Evolutionary conservation across 2,797 vertebrate genomes (phyloP).

Genomic region (Yasuhikotakia modesta): DNA sequence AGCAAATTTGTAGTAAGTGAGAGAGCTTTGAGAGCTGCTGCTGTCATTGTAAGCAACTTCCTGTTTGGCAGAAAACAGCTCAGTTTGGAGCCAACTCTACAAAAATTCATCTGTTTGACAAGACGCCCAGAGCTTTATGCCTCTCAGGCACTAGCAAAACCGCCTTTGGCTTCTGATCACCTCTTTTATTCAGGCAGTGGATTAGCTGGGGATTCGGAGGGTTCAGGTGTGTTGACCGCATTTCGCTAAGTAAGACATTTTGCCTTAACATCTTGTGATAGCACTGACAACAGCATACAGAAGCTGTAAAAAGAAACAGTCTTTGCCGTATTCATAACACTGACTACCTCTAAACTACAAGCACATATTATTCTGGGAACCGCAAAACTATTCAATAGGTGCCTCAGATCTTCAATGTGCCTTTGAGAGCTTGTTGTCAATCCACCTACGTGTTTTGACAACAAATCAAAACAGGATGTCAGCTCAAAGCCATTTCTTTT

Average conservation of each 20-base stretch:
- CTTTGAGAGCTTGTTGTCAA: background rate
- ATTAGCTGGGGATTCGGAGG: slow-evolving; percentile 24
- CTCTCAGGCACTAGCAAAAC: slow-evolving; percentile 40
- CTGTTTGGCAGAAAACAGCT: slow-evolving; percentile 53
- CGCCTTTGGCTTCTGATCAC: slow-evolving; percentile 22
- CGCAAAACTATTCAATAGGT: background rate
- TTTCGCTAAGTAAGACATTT: slow-evolving; percentile 23
- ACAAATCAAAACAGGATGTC: slow-evolving; percentile 9
- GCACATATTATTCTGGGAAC: too few relatives aligned
- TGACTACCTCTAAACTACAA: background rate
- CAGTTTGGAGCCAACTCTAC: slow-evolving; percentile 56
- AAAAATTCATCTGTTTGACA: slow-evolving; percentile 60
- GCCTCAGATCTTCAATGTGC: background rate
- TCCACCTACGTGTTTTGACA: background rate
- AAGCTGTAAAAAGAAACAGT: background rate
- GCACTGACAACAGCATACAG: background rate
- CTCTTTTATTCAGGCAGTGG: slow-evolving; percentile 34
- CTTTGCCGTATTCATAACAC: too few relatives aligned
- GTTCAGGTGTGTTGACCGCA: slow-evolving; percentile 1
- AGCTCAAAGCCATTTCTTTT: background rate
- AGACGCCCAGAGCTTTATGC: slow-evolving; percentile 42
- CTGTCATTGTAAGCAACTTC: slow-evolving; percentile 56
- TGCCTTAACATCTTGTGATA: slow-evolving; percentile 15
- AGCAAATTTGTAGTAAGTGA: slow-evolving; percentile 35
- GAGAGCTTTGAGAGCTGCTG: slow-evolving; percentile 40